Percentiles rank a stretch among this genome's conserved stretches.
Evolutionary conservation across 1,140 invertebrate species (phyloP).

Genomic region (Phymorhynchus buccinoides): DNA sequence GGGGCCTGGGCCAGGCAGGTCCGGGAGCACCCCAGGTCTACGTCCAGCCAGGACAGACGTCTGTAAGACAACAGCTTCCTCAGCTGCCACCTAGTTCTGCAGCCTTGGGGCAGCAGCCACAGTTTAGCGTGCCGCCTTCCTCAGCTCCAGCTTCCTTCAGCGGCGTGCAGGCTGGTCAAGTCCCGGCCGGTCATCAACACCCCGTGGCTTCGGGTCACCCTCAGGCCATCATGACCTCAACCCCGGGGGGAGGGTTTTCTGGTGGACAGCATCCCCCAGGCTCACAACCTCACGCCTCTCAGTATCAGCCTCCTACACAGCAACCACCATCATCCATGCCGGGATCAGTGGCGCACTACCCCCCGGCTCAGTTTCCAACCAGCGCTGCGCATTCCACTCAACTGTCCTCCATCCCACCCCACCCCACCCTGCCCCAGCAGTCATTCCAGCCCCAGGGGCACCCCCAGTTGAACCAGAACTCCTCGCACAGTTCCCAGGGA

Average conservation of each 20-base stretch:
- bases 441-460: neutral
- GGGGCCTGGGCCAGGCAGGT: neutral
- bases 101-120: too few relatives aligned
- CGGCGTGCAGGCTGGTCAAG: too few relatives aligned
- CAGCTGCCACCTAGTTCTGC: too few relatives aligned
- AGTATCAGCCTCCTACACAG: neutral
- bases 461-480: neutral
- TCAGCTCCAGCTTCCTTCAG: too few relatives aligned
- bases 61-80: too few relatives aligned
- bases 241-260: neutral
- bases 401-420: neutral
- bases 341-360: neutral
- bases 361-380: conserved; percentile 27
- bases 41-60: neutral
- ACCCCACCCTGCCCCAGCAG: neutral
- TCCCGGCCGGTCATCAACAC: too few relatives aligned
- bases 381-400: conserved; percentile 36
- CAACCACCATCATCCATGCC: conserved; percentile 2
- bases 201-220: neutral
- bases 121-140: too few relatives aligned
- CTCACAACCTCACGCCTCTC: neutral
- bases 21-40: neutral
- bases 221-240: neutral
- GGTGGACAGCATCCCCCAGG: too few relatives aligned
- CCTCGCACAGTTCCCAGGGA: neutral